A percentile compares a stretch with the other conserved stretches of the same genome.
Evolutionary conservation across 2,113 vertebrate species (phyloP).

Genomic region (Emberiza fucata): DNA sequence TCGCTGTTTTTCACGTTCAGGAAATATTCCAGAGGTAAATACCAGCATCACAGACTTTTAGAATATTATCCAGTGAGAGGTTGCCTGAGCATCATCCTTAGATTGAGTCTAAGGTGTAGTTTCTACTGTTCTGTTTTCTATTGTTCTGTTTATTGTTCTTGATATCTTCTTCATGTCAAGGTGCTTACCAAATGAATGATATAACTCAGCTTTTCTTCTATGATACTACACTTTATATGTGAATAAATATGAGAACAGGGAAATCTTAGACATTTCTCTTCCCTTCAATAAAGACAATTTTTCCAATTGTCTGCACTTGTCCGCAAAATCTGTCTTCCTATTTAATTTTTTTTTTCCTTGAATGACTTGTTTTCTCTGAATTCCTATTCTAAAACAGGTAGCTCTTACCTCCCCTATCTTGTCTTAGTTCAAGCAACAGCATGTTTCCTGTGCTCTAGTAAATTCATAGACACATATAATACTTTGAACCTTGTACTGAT

Average conservation of each 20-base stretch:
- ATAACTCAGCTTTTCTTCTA: background rate
- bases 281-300: background rate
- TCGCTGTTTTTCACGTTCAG: background rate
- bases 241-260: background rate
- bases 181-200: background rate
- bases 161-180: background rate
- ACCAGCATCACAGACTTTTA: background rate
- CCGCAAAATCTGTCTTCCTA: background rate
- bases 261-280: background rate
- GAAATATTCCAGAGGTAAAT: background rate
- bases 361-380: background rate
- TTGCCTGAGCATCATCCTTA: background rate
- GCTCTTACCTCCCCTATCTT: background rate
- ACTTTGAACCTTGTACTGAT: background rate
- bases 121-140: background rate
- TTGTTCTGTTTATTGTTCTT: background rate
- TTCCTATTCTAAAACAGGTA: background rate
- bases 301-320: background rate
- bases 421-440: background rate
- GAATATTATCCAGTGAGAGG: background rate
- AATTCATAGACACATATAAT: background rate
- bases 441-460: background rate
- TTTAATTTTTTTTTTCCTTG: background rate
- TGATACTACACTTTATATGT: background rate
- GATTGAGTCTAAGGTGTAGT: background rate